Base-by-base conservation (phyloP, 2,797 vertebrate species). In the Tinamus major region DNA sequence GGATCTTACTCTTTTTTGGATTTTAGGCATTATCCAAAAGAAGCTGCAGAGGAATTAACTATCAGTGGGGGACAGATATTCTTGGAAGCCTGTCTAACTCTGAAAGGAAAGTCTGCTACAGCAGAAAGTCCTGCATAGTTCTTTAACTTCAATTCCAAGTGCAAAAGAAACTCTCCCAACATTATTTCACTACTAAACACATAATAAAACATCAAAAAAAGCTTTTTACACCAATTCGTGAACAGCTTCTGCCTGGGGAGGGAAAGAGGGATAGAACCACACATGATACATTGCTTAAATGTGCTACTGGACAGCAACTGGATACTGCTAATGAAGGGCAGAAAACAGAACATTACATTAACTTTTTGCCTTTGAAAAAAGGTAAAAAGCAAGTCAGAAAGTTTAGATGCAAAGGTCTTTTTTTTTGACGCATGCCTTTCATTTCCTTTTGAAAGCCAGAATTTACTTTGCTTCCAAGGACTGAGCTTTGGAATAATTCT, bases 141-240 rank as follows among this genome's bases (percentile, higher is more conserved):
- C 79, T 86, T 91, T 63, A 80, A 71, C 8, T 80, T 67, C 17
- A 62, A 20, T 91, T 92, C 53, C 58, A 87, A 90, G 37, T 11
- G 7, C 62, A 82, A 75, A 91, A 83, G 35, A 90, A 89, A 85
- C 15, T 69, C 39, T 20, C 5, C 6, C 46, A 83, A 83, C 3
- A 35, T 80, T 71, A 56, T 8, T 92, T 75, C 33, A 78, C 79
- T 63, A 78, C 81, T 87, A 94, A 94, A 87, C 79, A 89, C 62
- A 44, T 78, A 82, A 90, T 87, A 93, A 95, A 96, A 95, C 41
- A 78, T 90, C 16, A 81, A 87, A 92, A 92, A 85, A 44, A 3
- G 6, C 2, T 70, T 2, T 82, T 72, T 26, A 41, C 2, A 3
- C 33, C 64, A 68, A 77, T 93, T 62, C 49, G 19, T 31, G 33